phyloP scores from a whole-genome alignment of 2,113 vertebrate species.

The Athene noctua region DNA sequence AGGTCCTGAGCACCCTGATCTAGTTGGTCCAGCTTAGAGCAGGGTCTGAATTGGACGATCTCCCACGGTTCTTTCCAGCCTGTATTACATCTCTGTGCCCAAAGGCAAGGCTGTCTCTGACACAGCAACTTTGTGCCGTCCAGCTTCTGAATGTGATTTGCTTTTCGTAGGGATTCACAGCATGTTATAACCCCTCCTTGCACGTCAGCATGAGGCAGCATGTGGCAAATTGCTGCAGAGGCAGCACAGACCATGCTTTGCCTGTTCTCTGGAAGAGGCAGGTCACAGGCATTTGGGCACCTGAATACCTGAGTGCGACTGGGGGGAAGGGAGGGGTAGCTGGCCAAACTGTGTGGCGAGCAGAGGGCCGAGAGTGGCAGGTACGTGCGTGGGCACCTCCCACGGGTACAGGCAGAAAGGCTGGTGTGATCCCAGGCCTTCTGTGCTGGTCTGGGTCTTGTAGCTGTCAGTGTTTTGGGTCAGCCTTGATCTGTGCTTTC shows the following conservation, averaged over 20 bases:
- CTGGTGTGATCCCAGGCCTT: background rate
- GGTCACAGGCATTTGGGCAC: background rate
- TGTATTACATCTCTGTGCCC: background rate
- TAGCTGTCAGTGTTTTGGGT: background rate
- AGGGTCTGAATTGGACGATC: background rate
- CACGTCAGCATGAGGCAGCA: accelerated
- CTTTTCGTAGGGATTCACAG: background rate
- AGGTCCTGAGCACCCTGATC: background rate
- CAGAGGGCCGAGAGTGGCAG: accelerated
- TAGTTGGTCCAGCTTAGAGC: background rate
- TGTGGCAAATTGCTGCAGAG: background rate
- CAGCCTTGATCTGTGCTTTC: background rate
- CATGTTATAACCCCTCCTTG: background rate
- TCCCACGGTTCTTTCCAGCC: background rate
- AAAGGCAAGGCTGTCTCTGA: background rate
- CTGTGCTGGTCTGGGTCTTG: background rate
- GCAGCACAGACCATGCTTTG: background rate
- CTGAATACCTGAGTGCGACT: background rate
- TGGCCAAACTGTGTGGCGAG: accelerated
- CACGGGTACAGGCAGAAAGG: background rate
- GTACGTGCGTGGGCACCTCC: background rate
- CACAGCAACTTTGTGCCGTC: background rate
- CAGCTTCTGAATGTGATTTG: background rate
- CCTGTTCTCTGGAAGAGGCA: background rate
- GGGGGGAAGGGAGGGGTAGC: background rate